A percentile compares a stretch with the other conserved stretches of the same genome.
These are phyloP conservation scores for Lasioglossum lativentre DNA, from an alignment of 2,888 invertebrate species.

Conservation along the genomic window DNA sequence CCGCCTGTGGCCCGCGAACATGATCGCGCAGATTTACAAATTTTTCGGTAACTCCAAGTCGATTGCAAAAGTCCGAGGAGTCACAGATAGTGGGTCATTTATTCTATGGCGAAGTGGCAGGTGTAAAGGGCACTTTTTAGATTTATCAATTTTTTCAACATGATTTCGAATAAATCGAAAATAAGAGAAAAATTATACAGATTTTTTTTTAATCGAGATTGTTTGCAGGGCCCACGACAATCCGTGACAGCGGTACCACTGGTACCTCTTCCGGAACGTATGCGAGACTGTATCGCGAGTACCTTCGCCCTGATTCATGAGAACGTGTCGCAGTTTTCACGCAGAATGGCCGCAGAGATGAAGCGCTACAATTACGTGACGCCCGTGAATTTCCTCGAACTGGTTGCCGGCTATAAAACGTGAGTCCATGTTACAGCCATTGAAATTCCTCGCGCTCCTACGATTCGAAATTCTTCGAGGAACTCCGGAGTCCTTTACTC, in stretches of 20 bases:
- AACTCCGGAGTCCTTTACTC: neutral
- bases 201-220: neutral
- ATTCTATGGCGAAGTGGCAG: neutral
- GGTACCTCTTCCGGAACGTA: constrained; percentile 85
- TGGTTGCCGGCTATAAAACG: constrained; percentile 94
- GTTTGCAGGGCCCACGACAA: constrained; percentile 74
- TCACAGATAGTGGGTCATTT: too few species aligned
- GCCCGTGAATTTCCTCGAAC: constrained; percentile 94
- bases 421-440: constrained; percentile 82
- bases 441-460: constrained; percentile 2
- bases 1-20: neutral
- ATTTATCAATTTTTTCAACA: neutral
- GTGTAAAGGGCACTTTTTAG: too few species aligned
- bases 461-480: neutral
- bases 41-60: neutral
- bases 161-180: neutral
- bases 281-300: constrained; percentile 89
- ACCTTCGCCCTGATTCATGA: constrained; percentile 94
- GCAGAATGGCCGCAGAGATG: constrained; percentile 91
- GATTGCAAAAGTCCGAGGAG: neutral
- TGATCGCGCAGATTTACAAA: neutral
- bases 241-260: constrained; percentile 66
- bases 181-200: neutral
- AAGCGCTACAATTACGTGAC: constrained; percentile 95
- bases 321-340: constrained; percentile 91